These are phyloP conservation scores for Minunthozetes semirufus DNA, from an alignment of 2,888 invertebrate genomes.

Conservation along the genomic window DNA sequence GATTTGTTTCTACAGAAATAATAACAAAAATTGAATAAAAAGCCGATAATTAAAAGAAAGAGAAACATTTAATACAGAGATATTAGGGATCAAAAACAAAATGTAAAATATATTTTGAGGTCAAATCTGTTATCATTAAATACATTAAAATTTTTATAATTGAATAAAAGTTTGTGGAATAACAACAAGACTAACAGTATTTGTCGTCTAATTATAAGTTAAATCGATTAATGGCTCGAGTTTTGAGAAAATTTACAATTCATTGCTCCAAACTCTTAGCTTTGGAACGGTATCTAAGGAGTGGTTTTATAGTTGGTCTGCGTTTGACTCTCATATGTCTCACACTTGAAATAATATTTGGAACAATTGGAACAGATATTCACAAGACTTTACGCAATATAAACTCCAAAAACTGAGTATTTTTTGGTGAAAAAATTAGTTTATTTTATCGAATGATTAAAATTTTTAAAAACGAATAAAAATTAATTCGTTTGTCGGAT, in stretches of 20 bases:
- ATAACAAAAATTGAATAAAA: not conserved
- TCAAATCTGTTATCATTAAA: not conserved
- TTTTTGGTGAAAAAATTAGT: not conserved
- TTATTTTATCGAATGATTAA: not conserved
- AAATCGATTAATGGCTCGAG: not conserved
- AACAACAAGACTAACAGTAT: not conserved
- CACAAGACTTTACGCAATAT: not conserved
- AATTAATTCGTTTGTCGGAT: not conserved
- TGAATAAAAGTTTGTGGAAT: not conserved
- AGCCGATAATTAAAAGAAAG: not conserved
- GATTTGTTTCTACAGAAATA: not conserved
- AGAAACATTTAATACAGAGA: not conserved
- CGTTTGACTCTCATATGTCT: not conserved
- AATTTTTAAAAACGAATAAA: not conserved
- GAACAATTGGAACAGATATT: not conserved
- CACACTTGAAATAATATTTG: constrained; percentile 10
- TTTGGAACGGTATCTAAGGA: constrained; percentile 4
- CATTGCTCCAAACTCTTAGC: not conserved
- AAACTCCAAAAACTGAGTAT: not conserved
- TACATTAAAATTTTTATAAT: not conserved
- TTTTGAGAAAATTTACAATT: not conserved
- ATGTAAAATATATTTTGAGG: not conserved
- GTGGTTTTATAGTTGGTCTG: not conserved
- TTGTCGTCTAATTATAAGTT: not conserved
- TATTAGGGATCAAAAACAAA: not conserved